A percentile compares a stretch with the other conserved stretches of the same genome.
Evolutionary conservation across 2,113 vertebrate genomes (phyloP).

Genomic region (Chloroceryle aenea): DNA sequence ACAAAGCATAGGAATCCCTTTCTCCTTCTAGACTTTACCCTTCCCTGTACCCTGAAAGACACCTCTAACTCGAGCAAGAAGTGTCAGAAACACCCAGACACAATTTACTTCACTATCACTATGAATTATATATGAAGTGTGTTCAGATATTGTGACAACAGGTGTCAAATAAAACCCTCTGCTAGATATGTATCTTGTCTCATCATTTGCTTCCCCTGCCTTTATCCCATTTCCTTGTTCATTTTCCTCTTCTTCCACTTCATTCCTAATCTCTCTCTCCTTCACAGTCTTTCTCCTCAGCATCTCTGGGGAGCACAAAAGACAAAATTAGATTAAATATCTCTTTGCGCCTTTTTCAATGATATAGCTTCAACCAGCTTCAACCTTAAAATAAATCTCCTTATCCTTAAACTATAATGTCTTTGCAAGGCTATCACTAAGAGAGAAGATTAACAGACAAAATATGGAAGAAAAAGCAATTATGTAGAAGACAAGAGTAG

Average conservation of each 20-base stretch:
- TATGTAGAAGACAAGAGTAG: not conserved
- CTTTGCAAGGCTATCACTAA: not conserved
- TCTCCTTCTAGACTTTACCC: not conserved
- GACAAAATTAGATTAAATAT: not conserved
- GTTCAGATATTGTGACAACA: not conserved
- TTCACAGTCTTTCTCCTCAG: not conserved
- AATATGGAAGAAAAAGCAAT: not conserved
- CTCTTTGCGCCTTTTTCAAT: not conserved
- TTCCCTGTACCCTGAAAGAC: fast-evolving
- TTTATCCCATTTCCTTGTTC: not conserved
- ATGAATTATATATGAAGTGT: not conserved
- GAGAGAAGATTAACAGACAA: not conserved
- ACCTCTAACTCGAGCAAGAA: not conserved
- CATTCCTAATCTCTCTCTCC: not conserved
- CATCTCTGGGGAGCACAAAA: not conserved
- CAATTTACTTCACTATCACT: not conserved
- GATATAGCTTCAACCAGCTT: not conserved
- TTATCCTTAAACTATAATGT: not conserved
- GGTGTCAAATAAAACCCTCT: not conserved
- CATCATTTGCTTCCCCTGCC: not conserved
- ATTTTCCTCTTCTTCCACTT: not conserved
- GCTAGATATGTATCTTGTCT: not conserved
- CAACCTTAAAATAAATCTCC: not conserved
- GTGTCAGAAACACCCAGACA: not conserved
- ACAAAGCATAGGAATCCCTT: fast-evolving